Percentiles rank a stretch among this genome's conserved stretches.
Evolutionary conservation across 2,113 vertebrate genomes (phyloP).

Genomic region (Motacilla alba): DNA sequence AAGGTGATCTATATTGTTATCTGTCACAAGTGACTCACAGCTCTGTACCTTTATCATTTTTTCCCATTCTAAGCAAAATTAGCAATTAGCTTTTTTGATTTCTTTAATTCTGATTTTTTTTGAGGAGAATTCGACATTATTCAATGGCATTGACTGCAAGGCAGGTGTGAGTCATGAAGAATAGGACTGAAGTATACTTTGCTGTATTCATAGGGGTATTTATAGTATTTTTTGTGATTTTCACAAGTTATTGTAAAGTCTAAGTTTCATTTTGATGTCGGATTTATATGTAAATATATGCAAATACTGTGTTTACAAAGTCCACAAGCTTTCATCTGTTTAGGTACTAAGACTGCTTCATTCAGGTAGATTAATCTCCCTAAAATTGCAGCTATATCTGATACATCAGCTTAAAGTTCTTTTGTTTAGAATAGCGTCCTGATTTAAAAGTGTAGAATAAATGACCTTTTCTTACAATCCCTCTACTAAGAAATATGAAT

Average conservation of each 20-base stretch:
- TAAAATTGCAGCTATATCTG: background rate
- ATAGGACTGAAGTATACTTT: background rate
- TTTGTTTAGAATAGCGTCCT: background rate
- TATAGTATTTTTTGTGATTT: background rate
- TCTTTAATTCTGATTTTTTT: background rate
- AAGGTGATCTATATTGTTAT: background rate
- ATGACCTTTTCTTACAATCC: background rate
- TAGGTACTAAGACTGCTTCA: background rate
- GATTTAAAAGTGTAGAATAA: background rate
- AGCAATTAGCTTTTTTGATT: background rate
- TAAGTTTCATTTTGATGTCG: background rate
- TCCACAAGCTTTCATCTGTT: background rate
- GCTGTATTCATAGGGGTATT: background rate
- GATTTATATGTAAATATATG: constrained; percentile 15
- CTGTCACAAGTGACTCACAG: background rate
- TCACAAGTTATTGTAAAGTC: background rate
- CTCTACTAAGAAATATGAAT: background rate
- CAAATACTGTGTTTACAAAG: background rate
- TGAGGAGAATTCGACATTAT: background rate
- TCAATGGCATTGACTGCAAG: background rate
- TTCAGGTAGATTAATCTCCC: background rate
- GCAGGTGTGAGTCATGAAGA: background rate
- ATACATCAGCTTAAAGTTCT: background rate
- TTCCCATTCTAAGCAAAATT: background rate
- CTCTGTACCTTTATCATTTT: background rate